Evolutionary conservation across 2,113 vertebrate genomes (phyloP), one percentile per base, ranked within the genome.

Genomic region (Tor tambroides): DNA sequence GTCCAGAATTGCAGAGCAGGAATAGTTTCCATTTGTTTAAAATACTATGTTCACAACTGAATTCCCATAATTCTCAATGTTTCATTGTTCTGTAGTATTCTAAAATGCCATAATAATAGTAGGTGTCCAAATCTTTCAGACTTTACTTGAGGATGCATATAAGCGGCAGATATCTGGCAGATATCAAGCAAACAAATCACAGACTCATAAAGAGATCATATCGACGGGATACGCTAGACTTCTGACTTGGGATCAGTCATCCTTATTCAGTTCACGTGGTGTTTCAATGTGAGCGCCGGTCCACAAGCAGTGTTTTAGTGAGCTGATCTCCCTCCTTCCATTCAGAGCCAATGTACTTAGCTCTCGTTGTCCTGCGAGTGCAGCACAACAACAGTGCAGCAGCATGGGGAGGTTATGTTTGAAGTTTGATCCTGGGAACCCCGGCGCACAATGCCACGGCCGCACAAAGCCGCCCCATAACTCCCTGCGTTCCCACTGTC

Each of bases 351-450:
- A 79, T 84, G 65, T 77, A 59, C 56, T 81, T 54, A 28, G 82
- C 80, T 26, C 59, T 43, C 78, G 78, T 85, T 65, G 85, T 86
- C 85, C 88, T 85, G 63, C 28, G 61, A 78, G 63, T 38, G 59
- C 84, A 59, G 28, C 59, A 2, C 38, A 84, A 83, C 85, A 84
- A 69, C 78, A 54, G 83, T 32, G 46, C 23, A 75, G 69, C 84
- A 76, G 35, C 43, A 41, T 67, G 71, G 72, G 78, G 51, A 87
- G 77, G 63, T 51, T 81, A 61, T 54, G 89, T 90, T 91, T 91
- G 90, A 90, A 91, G 90, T 87, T 17, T 77, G 90, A 91, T 91
- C 90, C 90, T 91, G 90, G 90, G 89, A 91, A 89, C 86, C 69
- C 74, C 21, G 61, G 19, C 49, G 46, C 79, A 91, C 90, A 91